Conservation (phyloP, 2,888 invertebrate genomes). For the Papilio elwesi region DNA sequence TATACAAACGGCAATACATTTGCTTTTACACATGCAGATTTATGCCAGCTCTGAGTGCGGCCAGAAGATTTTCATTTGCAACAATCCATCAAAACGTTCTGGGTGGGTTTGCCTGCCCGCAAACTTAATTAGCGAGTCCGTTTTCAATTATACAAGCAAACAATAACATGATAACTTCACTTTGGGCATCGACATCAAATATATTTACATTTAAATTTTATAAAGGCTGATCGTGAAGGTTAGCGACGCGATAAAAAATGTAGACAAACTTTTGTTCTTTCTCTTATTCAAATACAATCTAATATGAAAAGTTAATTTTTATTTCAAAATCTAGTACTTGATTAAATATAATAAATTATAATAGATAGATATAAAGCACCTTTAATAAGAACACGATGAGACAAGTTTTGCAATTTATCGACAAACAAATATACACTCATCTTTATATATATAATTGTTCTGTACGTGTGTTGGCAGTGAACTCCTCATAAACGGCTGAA, state of each 20-base stretch:
- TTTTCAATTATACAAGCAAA: conserved; percentile 80
- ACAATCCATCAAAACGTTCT: conserved; percentile 75
- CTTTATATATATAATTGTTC: no score
- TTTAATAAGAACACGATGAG: no score
- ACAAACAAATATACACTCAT: no score
- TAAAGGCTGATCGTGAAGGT: not conserved
- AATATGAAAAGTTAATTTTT: no score
- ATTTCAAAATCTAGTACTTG: no score
- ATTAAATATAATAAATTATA: no score
- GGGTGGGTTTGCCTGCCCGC: conserved; percentile 52
- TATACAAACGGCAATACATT: conserved; percentile 65
- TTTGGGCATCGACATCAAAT: conserved; percentile 42
- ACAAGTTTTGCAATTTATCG: no score
- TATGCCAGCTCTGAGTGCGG: conserved; percentile 65
- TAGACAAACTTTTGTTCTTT: not conserved
- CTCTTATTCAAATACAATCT: no score
- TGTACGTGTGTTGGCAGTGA: no score
- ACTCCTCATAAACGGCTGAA: no score
- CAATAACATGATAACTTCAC: conserved; percentile 59
- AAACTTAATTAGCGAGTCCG: conserved; percentile 74
- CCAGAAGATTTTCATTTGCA: conserved; percentile 68
- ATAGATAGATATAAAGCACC: no score
- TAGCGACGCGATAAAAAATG: not conserved
- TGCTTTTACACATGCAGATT: conserved; percentile 74
- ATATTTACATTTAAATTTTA: conserved; percentile 41